Evolutionary conservation across 1,140 invertebrate genomes (phyloP), one percentile per base, ranked within the genome.

Genomic region (Saxidomus purpurata): DNA sequence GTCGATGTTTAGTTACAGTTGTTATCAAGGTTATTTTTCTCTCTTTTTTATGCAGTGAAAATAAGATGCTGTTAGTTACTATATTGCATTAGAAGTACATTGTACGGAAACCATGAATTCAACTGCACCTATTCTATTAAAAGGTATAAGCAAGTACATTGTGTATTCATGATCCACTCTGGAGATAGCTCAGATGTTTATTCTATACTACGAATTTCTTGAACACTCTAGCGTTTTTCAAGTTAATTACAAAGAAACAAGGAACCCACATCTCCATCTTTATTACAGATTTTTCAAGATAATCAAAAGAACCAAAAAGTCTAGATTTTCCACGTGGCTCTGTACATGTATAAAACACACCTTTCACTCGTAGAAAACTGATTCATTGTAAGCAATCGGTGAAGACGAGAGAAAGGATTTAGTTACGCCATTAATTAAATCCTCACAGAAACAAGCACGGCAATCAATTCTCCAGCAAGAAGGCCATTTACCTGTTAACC

Each of bases 361-460:
- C 13, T 63, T 63, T 63, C 34, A 38, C 34, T 28, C 59, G 8
- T 28, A 28, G 59, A 63, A 28, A 71, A 71, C 15, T 38, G 34
- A 71, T 28, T 71, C 34, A 71, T 38, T 38, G 67, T 22, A 38
- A 67, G 28, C 28, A 31, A 71, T 4, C 34, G 38, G 34, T 1
- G 36, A 15, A 38, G 34, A 38, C 25, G 59, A 71, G 22, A 71
- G 67, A 71, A 71, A 71, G 6, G 67, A 71, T 71, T 19, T 22
- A 8, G 36, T 71, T 71, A 71, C 67, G 67, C 67, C 22, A 71
- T 71, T 71, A 71, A 71, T 71, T 71, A 71, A 71, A 38, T 71
- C 67, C 67, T n/a, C 36, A 71, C 34, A 71, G 34, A 40, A 71
- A 71, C 67, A 71, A 71, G 25, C 22, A 38, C 22, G 25, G 67